Evolutionary conservation across 2,888 invertebrate species (phyloP).

Genomic region (Hemaris fuciformis): DNA sequence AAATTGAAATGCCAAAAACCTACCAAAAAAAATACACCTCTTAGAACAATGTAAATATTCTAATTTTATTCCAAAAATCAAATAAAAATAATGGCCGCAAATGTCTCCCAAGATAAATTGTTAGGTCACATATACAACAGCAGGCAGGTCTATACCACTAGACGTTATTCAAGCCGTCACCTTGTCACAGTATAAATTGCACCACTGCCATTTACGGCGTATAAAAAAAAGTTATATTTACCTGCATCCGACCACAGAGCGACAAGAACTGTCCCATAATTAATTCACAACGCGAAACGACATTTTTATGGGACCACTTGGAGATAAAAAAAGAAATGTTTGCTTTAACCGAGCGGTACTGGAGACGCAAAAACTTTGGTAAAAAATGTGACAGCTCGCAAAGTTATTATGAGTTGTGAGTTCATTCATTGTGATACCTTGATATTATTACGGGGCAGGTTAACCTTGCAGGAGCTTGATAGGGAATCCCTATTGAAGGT

Average conservation of each 20-base stretch:
- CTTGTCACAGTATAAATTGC: constrained; percentile 4
- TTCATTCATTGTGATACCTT: not conserved
- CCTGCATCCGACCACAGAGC: not conserved
- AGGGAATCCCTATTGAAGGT: too few relatives aligned
- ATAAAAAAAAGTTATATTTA: not conserved
- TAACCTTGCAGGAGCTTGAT: too few relatives aligned
- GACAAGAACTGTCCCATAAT: not conserved
- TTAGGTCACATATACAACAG: not conserved
- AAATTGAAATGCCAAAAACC: too few relatives aligned
- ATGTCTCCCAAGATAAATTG: not conserved
- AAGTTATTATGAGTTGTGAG: not conserved
- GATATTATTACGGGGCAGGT: not conserved
- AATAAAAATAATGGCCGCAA: not conserved
- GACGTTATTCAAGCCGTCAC: constrained; percentile 2
- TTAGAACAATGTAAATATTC: not conserved
- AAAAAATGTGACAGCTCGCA: not conserved
- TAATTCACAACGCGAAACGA: constrained; percentile 2
- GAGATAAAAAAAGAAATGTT: not conserved
- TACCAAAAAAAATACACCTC: too few relatives aligned
- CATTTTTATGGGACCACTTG: not conserved
- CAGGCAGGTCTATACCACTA: not conserved
- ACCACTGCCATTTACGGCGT: not conserved
- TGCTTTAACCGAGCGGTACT: not conserved
- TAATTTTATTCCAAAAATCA: not conserved
- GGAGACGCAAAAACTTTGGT: not conserved